Percentiles rank a stretch among this genome's conserved stretches.
These are phyloP conservation scores for Apamea crenata DNA, from an alignment of 2,888 invertebrate species.

Conservation along the genomic window DNA sequence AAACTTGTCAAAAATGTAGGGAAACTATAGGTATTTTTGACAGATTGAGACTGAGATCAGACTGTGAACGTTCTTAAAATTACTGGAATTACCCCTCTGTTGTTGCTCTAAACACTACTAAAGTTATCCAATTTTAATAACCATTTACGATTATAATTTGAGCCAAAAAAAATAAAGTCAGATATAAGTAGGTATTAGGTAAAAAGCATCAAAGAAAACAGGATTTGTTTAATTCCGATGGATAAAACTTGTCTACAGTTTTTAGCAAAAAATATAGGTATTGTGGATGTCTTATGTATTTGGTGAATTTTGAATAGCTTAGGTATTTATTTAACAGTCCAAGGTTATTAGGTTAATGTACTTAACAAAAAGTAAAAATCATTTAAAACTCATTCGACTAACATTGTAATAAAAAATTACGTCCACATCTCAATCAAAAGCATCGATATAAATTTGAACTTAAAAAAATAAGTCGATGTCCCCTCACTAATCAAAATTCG, in stretches of 20 bases:
- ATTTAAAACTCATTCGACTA: constrained; percentile 22
- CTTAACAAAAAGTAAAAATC: constrained; percentile 5
- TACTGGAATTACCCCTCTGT: background rate
- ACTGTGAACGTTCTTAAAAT: no score
- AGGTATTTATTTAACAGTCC: background rate
- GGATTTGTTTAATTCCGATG: background rate
- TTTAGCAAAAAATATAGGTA: background rate
- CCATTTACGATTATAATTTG: background rate
- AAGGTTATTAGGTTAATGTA: constrained; percentile 34
- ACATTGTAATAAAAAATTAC: constrained; percentile 34
- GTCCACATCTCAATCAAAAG: constrained; percentile 54
- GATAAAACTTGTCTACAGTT: background rate
- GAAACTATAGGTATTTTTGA: no score
- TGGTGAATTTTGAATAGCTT: background rate
- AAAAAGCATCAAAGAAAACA: no score
- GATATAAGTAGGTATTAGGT: background rate
- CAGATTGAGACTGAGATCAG: no score
- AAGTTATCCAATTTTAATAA: background rate
- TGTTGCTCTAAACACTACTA: background rate
- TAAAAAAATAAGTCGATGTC: constrained; percentile 71
- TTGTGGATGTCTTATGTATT: background rate
- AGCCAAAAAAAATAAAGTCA: background rate
- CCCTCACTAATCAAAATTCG: constrained; percentile 71
- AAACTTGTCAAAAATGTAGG: no score
- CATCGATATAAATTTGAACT: constrained; percentile 48